Evolutionary conservation across 2,113 vertebrate genomes (phyloP).

Genomic region (Plotosus lineatus): DNA sequence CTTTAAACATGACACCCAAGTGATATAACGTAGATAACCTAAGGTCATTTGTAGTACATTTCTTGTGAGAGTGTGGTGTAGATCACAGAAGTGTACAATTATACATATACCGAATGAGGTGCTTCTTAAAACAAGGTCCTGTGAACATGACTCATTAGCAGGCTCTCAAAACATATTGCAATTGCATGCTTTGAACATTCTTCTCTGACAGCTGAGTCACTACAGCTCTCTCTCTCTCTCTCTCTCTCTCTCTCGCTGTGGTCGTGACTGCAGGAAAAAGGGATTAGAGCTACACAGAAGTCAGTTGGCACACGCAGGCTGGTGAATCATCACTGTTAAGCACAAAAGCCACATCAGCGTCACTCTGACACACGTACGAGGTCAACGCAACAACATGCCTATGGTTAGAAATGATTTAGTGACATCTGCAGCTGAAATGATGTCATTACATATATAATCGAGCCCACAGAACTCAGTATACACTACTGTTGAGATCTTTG

Average conservation of each 20-base stretch:
- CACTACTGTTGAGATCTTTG: no score
- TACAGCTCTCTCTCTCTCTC: constrained; percentile 15
- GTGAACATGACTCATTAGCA: background rate
- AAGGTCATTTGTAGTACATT: background rate
- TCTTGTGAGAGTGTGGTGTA: background rate
- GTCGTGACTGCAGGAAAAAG: constrained; percentile 44
- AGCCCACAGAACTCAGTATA: no score
- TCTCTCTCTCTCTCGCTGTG: constrained; percentile 19
- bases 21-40: background rate
- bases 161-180: background rate
- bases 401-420: background rate
- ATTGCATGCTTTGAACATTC: constrained; percentile 22
- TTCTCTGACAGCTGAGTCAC: constrained; percentile 21
- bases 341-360: constrained; percentile 37
- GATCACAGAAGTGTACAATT: background rate
- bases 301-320: constrained; percentile 17
- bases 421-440: constrained; percentile 19
- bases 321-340: constrained; percentile 44
- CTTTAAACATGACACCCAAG: no score
- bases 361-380: constrained; percentile 28
- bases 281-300: constrained; percentile 41
- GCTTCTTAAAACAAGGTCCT: background rate
- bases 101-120: background rate
- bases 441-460: background rate
- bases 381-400: background rate